Evolutionary conservation across 2,888 invertebrate species (phyloP).

Genomic region (Agrochola lota): DNA sequence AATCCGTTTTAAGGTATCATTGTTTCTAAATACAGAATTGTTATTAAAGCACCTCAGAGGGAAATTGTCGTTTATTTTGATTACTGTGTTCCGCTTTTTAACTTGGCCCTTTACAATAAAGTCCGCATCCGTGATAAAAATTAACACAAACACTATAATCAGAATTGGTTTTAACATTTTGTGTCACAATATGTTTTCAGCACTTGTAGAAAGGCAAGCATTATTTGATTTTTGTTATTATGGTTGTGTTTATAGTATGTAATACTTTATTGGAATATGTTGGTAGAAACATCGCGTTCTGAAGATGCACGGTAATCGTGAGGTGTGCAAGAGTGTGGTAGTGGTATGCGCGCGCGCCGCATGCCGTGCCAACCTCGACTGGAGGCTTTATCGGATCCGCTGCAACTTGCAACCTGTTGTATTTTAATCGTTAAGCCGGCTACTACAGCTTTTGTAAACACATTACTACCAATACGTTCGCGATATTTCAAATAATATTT

Average conservation of each 20-base stretch:
- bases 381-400: constrained; percentile 85
- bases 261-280: constrained; percentile 46
- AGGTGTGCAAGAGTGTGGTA: constrained; percentile 61
- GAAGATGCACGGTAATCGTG: constrained; percentile 58
- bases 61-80: constrained; percentile 82
- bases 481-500: constrained; percentile 57
- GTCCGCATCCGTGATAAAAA: constrained; percentile 78
- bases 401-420: constrained; percentile 86
- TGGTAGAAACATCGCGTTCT: constrained; percentile 63
- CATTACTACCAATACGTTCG: constrained; percentile 74
- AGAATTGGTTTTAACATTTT: constrained; percentile 79
- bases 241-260: constrained; percentile 9
- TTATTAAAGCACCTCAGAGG: constrained; percentile 82
- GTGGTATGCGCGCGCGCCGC: constrained; percentile 84
- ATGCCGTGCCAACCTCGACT: constrained; percentile 85
- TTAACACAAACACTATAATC: constrained; percentile 74
- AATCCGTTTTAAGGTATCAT: constrained; percentile 82
- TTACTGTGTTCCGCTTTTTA: constrained; percentile 86
- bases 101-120: constrained; percentile 85
- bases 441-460: constrained; percentile 82
- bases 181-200: constrained; percentile 63
- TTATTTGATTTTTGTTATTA: constrained; percentile 46
- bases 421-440: constrained; percentile 84
- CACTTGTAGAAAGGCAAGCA: constrained; percentile 53
- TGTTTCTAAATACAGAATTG: constrained; percentile 85